phyloP scores from a whole-genome alignment of 2,113 vertebrate species.

The Catharus minimus region DNA sequence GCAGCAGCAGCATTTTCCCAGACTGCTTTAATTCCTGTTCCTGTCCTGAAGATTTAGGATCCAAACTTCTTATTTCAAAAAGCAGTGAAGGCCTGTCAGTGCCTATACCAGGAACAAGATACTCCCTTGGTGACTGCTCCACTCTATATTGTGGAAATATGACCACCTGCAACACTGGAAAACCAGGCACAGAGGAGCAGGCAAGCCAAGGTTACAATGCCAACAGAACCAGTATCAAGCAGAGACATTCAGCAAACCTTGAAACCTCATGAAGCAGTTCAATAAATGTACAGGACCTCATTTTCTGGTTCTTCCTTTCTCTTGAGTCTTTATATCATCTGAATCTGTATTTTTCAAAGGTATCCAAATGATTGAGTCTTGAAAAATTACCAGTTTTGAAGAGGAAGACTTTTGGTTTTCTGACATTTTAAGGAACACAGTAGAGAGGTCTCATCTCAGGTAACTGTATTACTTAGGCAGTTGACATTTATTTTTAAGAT shows the following conservation, averaged over 20 bases:
- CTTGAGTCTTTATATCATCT: neutral
- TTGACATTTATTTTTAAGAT: neutral
- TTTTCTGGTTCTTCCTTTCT: neutral
- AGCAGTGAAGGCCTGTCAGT: neutral
- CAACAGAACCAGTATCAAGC: neutral
- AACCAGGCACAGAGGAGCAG: neutral
- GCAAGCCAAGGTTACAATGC: neutral
- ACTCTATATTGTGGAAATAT: neutral
- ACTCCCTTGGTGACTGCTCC: neutral
- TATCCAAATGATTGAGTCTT: neutral
- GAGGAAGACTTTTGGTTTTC: neutral
- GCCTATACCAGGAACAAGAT: neutral
- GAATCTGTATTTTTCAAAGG: neutral
- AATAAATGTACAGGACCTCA: neutral
- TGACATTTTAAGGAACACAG: neutral
- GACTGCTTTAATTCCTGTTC: neutral
- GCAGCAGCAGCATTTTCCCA: neutral
- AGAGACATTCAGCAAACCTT: neutral
- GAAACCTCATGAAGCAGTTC: neutral
- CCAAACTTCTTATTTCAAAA: neutral
- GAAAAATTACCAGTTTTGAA: neutral
- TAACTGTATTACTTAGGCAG: neutral
- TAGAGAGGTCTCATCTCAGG: neutral
- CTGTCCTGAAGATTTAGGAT: neutral
- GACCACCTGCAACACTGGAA: neutral